Base-by-base conservation (phyloP, 2,113 vertebrate species). In the Romanogobio albipinnatus region DNA sequence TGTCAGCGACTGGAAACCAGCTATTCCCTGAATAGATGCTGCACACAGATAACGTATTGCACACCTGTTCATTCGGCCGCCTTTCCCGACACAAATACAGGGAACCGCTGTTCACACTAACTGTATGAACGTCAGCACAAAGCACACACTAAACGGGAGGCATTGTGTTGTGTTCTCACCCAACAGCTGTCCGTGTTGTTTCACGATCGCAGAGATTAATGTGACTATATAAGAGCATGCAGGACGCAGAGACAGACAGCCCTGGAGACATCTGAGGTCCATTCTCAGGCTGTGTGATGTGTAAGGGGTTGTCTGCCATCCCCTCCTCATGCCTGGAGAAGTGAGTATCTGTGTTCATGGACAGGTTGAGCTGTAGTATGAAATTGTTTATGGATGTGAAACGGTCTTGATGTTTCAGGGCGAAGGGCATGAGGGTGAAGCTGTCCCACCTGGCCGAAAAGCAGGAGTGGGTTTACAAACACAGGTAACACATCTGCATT, bases 301-400 rank as follows among this genome's bases (percentile, higher is more conserved):
- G 94, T 87, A 94, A 91, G 86, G 93, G 94, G 17, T 86, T 94
- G 45, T 91, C 94, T 68, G 89, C 80, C 33, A 87, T 94, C 84
- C 94, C 93, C 2, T 92, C 92, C 24, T 93, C 93, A 89, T 94
- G 92, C 84, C 89, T 92, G 92, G 93, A 92, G 89, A 94, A 88
- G 93, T 94, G 76, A 90, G 92, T 86, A 56, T 36, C 13, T 22
- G 22, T 24, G 5, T 59, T 61, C 84, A 13, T 64, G 7, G 49
- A 13, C 1, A 36, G 19, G 33, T 43, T 19, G 17, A 19, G 4
- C 39, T 0, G 53, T 0, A 7, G 19, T 1, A 53, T 80, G 11
- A 17, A 71, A n/a, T 26, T 80, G 68, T 83, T 59, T 62, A 24
- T 51, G 66, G 49, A 64, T 84, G 11, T 68, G n/a, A 56, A 8